These are phyloP conservation scores for Colistium nudipinnis DNA, from an alignment of 2,113 vertebrate genomes.

Conservation along the genomic window DNA sequence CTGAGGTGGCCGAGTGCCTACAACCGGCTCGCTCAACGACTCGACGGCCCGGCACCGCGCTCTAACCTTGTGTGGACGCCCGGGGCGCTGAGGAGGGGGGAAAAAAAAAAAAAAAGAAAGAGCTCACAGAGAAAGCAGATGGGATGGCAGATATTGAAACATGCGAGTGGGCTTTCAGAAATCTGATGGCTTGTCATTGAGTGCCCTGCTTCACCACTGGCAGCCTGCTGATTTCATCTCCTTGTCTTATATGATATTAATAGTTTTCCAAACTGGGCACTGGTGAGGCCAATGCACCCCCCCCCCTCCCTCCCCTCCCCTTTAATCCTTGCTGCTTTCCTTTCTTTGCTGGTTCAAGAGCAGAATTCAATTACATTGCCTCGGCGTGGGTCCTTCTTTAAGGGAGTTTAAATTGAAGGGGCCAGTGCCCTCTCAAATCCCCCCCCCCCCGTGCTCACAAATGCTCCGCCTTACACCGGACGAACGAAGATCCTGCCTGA, in stretches of 20 bases:
- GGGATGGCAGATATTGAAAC: background rate
- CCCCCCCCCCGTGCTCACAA: conserved; percentile 18
- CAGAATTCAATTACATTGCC: conserved; percentile 15
- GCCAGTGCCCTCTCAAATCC: conserved; percentile 15
- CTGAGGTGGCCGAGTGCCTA: background rate
- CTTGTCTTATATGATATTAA: conserved; percentile 34
- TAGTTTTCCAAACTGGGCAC: conserved; percentile 31
- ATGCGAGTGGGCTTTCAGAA: background rate
- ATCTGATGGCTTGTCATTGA: background rate
- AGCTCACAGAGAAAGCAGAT: background rate
- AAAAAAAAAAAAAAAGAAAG: background rate
- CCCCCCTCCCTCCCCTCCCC: background rate
- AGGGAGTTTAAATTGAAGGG: conserved; percentile 8
- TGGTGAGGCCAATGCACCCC: background rate
- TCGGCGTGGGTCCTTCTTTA: conserved; percentile 23
- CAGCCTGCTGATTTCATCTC: background rate
- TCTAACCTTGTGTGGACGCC: background rate
- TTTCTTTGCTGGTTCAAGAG: conserved; percentile 12
- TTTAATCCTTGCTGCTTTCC: too few relatives aligned
- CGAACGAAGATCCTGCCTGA: conserved; percentile 52
- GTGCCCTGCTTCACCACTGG: background rate
- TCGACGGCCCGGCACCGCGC: background rate
- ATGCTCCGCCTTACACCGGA: conserved; percentile 44
- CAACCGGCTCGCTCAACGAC: background rate
- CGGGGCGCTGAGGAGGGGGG: background rate